Base-by-base conservation (phyloP, 2,797 vertebrate species). In the Lates japonicus region DNA sequence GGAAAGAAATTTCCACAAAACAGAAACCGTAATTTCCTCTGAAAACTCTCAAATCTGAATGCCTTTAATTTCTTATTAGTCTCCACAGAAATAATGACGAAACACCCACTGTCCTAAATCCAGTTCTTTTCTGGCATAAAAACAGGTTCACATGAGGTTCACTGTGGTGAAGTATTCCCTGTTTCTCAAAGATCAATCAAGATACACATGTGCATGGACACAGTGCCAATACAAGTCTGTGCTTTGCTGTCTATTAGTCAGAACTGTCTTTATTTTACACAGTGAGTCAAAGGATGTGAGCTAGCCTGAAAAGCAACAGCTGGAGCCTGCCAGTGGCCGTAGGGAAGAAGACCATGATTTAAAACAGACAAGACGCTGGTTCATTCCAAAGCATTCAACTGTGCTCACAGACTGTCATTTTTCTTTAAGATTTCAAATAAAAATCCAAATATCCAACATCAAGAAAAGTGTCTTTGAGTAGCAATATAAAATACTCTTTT, bases 81-180 rank as follows among this genome's bases (percentile, higher is more conserved):
- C 59, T 83, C 85, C 29, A 41, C 63, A 83, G 51, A 68, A 86
- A 84, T 85, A 82, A 85, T 77, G 80, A 87, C 29, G 48, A 89
- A 94, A 87, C 81, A 82, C 64, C 49, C 59, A 61, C 48, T 70
- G 41, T 83, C 69, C 52, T 73, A 80, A 90, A 85, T 88, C 80
- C 81, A 80, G 75, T 72, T 81, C 25, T 87, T 74, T 78, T 76
- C 70, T 88, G 86, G 82, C 79, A 0, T 14, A 7, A 62, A 49
- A 51, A 69, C 59, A 70, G 66, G 88, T 92, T 94, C 91, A 94
- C 55, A 70, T 52, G 88, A 83, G 90, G 84, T 92, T 90, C 70
- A 74, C 44, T 58, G 71, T 66, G 71, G 74, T 79, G 78, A 87
- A 80, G 65, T 59, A 51, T 82, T 93, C 74, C 82, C 81, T 81